Percentiles rank a stretch among this genome's conserved stretches.
Conservation (phyloP, 2,888 invertebrate species). For the Nomada lathburiana region DNA sequence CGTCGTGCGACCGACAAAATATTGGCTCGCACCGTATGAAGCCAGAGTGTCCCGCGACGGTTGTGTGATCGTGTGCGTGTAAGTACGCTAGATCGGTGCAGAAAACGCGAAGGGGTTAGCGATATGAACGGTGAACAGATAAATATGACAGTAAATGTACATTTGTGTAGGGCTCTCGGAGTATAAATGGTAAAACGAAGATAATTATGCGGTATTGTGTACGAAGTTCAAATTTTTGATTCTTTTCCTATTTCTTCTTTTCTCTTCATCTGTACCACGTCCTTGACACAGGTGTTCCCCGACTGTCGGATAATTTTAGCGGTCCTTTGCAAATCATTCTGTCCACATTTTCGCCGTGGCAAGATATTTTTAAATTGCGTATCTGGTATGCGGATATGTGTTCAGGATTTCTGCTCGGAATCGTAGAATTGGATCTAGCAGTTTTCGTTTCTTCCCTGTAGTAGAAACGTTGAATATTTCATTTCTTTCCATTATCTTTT, state of each 20-base stretch:
- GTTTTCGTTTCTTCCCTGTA: too few relatives aligned
- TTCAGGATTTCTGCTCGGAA: too few relatives aligned
- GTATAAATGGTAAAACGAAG: constrained; percentile 5
- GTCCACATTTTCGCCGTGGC: background rate
- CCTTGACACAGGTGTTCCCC: background rate
- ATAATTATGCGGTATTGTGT: background rate
- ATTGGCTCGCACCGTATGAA: constrained; percentile 10
- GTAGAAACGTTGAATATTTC: too few relatives aligned
- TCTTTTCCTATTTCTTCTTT: background rate
- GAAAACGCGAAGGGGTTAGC: constrained; percentile 8
- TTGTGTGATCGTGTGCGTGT: background rate
- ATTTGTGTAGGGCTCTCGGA: constrained; percentile 13
- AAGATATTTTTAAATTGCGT: background rate
- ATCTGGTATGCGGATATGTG: too few relatives aligned
- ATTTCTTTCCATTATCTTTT: too few relatives aligned
- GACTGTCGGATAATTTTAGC: background rate
- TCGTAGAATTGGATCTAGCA: too few relatives aligned
- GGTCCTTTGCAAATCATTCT: background rate
- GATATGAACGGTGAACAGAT: constrained; percentile 34
- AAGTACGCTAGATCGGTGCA: background rate
- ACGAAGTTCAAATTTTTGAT: background rate
- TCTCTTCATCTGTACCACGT: too few relatives aligned
- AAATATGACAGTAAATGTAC: constrained; percentile 22
- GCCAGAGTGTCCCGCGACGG: background rate
- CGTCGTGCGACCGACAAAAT: constrained; percentile 50